Evolutionary conservation across 53 echinoderm and acorn worm genomes (phyloP), one percentile per base, ranked within the genome.

Genomic region (Holothuria scabra): DNA sequence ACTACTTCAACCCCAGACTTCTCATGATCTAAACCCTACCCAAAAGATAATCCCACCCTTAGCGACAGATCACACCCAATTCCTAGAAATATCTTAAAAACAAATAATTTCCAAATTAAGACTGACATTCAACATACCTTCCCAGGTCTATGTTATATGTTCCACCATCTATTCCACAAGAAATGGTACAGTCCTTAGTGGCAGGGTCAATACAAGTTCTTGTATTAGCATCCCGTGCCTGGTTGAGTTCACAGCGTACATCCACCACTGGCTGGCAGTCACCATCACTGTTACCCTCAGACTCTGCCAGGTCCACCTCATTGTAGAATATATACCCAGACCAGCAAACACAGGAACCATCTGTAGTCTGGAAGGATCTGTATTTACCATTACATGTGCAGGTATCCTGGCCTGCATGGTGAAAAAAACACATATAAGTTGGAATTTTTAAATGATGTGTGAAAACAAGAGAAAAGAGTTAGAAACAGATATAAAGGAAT

Each of bases 301-400:
- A 66, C 66, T 94, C 88, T 37, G 79, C 64, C 12, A 56, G 46
- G 76, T 94, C 94, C 0, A 94, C 74, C 76, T 96, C 97, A 29
- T 96, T 90, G 76, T 90, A 96, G 92, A 65, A 96, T 79, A 94
- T 48, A 67, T 94, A 96, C 16, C 97, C 97, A 2, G 97, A 92
- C 92, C 90, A 87, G 82, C 97, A 96, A 13, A 94, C 94, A 55
- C 97, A 96, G 21, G 97, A 94, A 22, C 97, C 97, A 44, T 94
- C 91, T 5, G 88, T 67, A 28, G 93, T 96, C 85, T 96, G 97
- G 94, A 96, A 96, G 64, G 97, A 91, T 0, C 97, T 88, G 74
- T 94, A 93, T 28, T 86, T 84, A 82, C 97, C 97, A 0, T 67
- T 86, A 71, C 97, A 94, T 1, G 65, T 76, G 74, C 97, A 96